Evolutionary conservation across 1,140 invertebrate genomes (phyloP), one percentile per base, ranked within the genome.

Genomic region (Polypedilum vanderplanki): DNA sequence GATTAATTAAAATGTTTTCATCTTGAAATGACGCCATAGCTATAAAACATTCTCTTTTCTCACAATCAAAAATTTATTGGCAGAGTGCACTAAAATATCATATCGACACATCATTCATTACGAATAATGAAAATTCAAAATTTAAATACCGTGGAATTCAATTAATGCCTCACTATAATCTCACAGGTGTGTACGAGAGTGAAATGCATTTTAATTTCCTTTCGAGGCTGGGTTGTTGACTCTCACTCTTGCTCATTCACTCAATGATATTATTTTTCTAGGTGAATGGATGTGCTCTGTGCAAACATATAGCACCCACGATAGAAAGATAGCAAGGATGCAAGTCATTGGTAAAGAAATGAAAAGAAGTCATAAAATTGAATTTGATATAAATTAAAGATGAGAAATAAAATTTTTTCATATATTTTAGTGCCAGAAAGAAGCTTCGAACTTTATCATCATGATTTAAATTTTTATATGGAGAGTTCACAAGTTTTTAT

Each of bases 371-470:
- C 24, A 33, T 33, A 2, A 8, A 57, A 17, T 57, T 57, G 10
- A 15, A 15, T 12, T 57, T 12, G 8, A 57, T 17, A 3, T 7
- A 57, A 57, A 15, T 57, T 15, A 57, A 57, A 15, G 46, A 1
- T 57, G 46, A 4, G 41, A 46, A 8, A 12, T n/a, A n/a, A n/a
- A n/a, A n/a, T n/a, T n/a, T 46, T 18, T 67, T 67, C 12, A 67
- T 18, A 18, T 67, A n/a, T 20, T 67, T 8, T 8, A 70, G 65
- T 70, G 7, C 65, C 65, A 22, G 65, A 70, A 70, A 70, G 20
- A 22, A 70, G 65, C 18, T 70, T 70, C 18, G 65, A 70, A 22
- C 65, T 70, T 70, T 70, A 70, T 70, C 65, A 70, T 70, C 65
- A 70, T 4, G 65, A 70, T 18, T 22, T 22, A 20, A 70, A 70